Evolutionary conservation across 2,888 invertebrate genomes (phyloP).

Genomic region (Notodonta dromedarius): DNA sequence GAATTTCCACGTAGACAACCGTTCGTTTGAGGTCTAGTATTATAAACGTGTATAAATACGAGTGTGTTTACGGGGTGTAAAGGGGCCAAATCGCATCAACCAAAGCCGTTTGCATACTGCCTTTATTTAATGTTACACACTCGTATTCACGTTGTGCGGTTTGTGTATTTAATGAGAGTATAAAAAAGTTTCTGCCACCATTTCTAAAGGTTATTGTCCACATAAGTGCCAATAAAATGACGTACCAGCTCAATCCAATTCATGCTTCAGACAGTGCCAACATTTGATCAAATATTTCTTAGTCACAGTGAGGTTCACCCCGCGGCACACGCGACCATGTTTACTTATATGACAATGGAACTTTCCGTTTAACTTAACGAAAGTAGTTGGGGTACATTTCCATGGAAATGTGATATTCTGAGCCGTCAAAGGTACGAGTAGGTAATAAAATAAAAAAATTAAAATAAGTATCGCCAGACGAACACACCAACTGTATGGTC

Average conservation of each 20-base stretch:
- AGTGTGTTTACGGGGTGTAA: too few species aligned
- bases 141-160: too few species aligned
- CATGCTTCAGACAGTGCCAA: slow-evolving; percentile 8
- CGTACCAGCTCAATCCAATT: neutral
- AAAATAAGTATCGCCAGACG: too few species aligned
- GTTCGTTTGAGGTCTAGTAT: too few species aligned
- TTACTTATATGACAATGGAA: slow-evolving; percentile 22
- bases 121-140: too few species aligned
- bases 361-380: slow-evolving; percentile 25
- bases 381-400: slow-evolving; percentile 14
- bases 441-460: too few species aligned
- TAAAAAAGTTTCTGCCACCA: neutral
- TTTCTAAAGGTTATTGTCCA: neutral
- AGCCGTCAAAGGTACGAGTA: slow-evolving; percentile 13
- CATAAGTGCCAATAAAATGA: neutral
- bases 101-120: too few species aligned
- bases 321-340: slow-evolving; percentile 10
- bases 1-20: too few species aligned
- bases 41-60: too few species aligned
- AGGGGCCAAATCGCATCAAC: too few species aligned
- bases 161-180: too few species aligned
- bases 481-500: too few species aligned
- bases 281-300: slow-evolving; percentile 16
- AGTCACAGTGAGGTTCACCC: slow-evolving; percentile 17
- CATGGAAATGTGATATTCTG: slow-evolving; percentile 10